These are phyloP conservation scores for Hyles euphorbiae DNA, from an alignment of 1,140 invertebrate species.

Conservation along the genomic window DNA sequence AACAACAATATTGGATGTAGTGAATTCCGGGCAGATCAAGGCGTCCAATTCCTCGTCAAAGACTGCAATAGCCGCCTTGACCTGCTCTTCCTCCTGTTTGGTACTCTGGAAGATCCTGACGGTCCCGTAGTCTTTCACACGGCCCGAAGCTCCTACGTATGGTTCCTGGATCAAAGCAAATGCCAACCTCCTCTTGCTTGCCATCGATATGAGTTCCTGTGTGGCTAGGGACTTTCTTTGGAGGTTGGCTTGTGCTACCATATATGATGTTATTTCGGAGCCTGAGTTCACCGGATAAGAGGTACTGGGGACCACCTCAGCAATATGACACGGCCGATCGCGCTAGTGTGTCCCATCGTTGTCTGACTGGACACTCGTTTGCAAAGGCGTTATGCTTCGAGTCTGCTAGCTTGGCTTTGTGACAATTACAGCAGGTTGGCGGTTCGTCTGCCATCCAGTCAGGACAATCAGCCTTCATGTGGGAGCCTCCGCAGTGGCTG, in stretches of 20 bases:
- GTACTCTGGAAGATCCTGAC: constrained; percentile 13
- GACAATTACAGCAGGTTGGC: constrained; percentile 4
- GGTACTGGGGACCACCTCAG: not conserved
- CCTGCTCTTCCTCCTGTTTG: not conserved
- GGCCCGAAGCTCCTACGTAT: constrained; percentile 1
- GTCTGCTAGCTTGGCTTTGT: not conserved
- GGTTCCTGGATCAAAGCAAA: constrained; percentile 9
- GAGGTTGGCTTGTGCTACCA: constrained; percentile 15
- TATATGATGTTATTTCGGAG: not conserved
- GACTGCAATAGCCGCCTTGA: constrained; percentile 16
- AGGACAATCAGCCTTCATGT: not conserved
- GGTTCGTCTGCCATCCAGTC: not conserved
- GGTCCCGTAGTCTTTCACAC: constrained; percentile 3
- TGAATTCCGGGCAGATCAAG: constrained; percentile 9
- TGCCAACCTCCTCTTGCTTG: not conserved
- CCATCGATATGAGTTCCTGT: constrained; percentile 12
- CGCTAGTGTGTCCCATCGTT: constrained; percentile 4
- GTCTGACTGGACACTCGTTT: not conserved
- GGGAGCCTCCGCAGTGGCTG: constrained; percentile 6
- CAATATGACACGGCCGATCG: constrained; percentile 2
- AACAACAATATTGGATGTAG: constrained; percentile 19
- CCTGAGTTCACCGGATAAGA: too few relatives aligned
- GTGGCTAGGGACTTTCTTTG: constrained; percentile 18
- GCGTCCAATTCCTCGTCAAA: constrained; percentile 10
- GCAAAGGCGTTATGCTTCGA: not conserved